Base-by-base conservation (phyloP, 37 sponge, comb jelly and placozoan genomes). In the Spongia lamella region DNA sequence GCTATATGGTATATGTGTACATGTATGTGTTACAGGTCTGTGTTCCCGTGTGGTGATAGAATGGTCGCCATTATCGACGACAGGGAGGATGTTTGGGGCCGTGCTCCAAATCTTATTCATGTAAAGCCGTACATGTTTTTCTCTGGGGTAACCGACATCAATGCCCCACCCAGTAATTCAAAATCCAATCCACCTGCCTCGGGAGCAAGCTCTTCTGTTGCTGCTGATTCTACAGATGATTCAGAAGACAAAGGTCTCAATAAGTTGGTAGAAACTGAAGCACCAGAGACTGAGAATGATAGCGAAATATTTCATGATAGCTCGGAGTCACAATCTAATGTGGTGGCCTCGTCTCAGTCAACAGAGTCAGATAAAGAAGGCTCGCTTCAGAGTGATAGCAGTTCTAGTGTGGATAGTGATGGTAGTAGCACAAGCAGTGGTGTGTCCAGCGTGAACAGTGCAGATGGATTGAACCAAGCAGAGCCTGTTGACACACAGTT, bases 51-150 rank as follows among this genome's bases (percentile, higher is more conserved):
- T 75, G 96, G 96, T 6, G 96, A 92, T 56, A 68, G 79, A 21
- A 90, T 98, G 96, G 96, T 98, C 38, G 96, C 83, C 11, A 98
- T 98, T 61, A 92, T 98, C 17, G 99, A 98, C 58, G 99, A 98
- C 71, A 22, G 99, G 60, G 91, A 88, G 43, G 99, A 98, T 51
- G 90, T 98, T 61, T 98, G 99, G 99, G 80, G 75, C 30, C 66
- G 76, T 25, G 82, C 87, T 54, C 89, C 99, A 20, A 98, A 95
- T 76, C 87, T 95, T n/a, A 75, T 98, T 19, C 96, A 90, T 60
- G 99, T 98, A 1, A 87, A 89, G 52, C 94, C 99, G 0, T 98
- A 98, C 66, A 51, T 84, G 57, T 98, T 95, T 72, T 98, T 95
- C 53, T 80, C 86, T 40, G 93, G 82, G 0, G 87, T 87, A 2